phyloP scores from a whole-genome alignment of 2,113 vertebrate genomes.

The Azemiops feae region DNA sequence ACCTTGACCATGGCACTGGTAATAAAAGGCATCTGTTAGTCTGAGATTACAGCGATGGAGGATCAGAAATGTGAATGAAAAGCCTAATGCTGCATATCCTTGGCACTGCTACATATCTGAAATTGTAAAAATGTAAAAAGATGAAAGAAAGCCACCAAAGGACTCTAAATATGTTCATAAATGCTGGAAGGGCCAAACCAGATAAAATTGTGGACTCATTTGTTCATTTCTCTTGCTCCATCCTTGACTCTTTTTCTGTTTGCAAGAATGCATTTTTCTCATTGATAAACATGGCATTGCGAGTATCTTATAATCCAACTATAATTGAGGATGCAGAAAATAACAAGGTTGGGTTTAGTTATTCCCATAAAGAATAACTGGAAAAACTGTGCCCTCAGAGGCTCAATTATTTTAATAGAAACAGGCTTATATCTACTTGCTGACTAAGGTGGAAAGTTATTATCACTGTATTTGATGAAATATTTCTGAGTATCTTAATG shows the following conservation, averaged over 20 bases:
- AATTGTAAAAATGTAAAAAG: conserved; percentile 37
- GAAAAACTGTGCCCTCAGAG: not conserved
- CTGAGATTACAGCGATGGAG: conserved; percentile 23
- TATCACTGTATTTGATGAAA: conserved; percentile 25
- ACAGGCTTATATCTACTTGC: conserved; percentile 15
- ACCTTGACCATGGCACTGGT: conserved; percentile 47
- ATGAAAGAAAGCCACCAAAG: conserved; percentile 47
- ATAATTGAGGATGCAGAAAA: not conserved
- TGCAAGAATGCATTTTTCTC: conserved; percentile 45
- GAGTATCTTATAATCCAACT: not conserved
- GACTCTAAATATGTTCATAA: conserved; percentile 52
- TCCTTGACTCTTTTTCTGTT: not conserved
- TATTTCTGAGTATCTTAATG: not conserved
- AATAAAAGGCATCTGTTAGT: conserved; percentile 24
- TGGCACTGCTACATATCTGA: conserved; percentile 35
- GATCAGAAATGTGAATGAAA: conserved; percentile 37
- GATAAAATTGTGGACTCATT: conserved; percentile 41
- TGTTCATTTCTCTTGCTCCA: conserved; percentile 14
- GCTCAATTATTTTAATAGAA: conserved; percentile 22
- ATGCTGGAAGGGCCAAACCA: conserved; percentile 9
- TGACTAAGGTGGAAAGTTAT: conserved; percentile 11
- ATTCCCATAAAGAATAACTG: not conserved
- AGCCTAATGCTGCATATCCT: conserved; percentile 35
- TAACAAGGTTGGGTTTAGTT: not conserved
- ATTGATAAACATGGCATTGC: conserved; percentile 35